Conservation (phyloP, 2,797 vertebrate genomes). For the Alca torda region DNA sequence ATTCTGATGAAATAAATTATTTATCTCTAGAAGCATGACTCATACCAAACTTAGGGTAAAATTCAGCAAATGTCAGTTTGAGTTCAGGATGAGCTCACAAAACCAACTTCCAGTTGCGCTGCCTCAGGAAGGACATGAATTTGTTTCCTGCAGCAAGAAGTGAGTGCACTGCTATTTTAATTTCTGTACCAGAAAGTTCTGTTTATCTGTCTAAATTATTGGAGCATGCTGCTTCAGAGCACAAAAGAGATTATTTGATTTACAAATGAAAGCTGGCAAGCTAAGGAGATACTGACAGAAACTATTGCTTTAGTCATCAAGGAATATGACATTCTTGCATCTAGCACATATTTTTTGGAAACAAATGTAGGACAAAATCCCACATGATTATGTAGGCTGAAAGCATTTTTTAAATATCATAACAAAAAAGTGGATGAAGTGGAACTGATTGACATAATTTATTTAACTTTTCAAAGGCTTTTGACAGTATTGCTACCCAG, state of each 20-base stretch:
- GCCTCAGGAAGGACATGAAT: neutral
- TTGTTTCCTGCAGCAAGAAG: slow-evolving; percentile 5
- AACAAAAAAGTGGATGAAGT: neutral
- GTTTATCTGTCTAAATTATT: slow-evolving; percentile 13
- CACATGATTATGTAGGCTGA: slow-evolving; percentile 19
- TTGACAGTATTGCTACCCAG: neutral
- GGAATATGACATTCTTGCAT: slow-evolving; percentile 3
- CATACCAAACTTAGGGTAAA: neutral
- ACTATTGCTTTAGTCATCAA: slow-evolving; percentile 27
- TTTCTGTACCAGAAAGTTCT: slow-evolving; percentile 38
- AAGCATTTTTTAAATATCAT: neutral
- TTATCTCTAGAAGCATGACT: neutral
- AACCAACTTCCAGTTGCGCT: neutral
- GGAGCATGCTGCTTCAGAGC: slow-evolving; percentile 26
- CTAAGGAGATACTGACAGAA: slow-evolving; percentile 37
- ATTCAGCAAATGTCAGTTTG: neutral
- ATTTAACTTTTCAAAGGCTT: slow-evolving; percentile 12
- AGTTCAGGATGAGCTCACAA: neutral
- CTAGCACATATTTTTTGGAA: slow-evolving; percentile 13
- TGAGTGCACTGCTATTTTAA: slow-evolving; percentile 3
- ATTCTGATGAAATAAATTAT: neutral
- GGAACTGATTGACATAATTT: neutral
- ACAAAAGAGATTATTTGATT: slow-evolving; percentile 12
- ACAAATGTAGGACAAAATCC: slow-evolving; percentile 35
- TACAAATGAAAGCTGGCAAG: slow-evolving; percentile 55